Evolutionary conservation across 2,888 invertebrate genomes (phyloP), one percentile per base, ranked within the genome.

Genomic region (Tenthredo notha): DNA sequence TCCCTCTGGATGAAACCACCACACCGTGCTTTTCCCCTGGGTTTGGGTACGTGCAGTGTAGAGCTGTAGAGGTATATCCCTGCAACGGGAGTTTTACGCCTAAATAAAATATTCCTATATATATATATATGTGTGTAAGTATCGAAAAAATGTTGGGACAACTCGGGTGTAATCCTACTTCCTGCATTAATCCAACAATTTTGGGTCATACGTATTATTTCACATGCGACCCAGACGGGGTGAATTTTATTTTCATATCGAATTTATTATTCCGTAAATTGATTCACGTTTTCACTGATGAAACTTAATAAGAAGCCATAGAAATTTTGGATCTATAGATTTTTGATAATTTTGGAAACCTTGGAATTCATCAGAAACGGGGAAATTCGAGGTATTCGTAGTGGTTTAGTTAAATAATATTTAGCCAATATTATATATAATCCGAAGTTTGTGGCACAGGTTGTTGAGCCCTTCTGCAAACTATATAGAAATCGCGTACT

Each of bases 111-210:
- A 67, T 67, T 15, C 33, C 33, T 33, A 25, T 61, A 33, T 33
- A 15, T 33, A 25, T 61, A 33, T 33, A 15, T 65, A 25, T 33
- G 33, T 6, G 33, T 6, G n/a, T 33, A 67, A 18, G 5, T 33
- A 67, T 67, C 67, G 18, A 67, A 67, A 67, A 67, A 67, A 67
- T 33, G 67, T 33, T 25, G 33, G 67, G 29, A 33, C 12, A 67
- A 67, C 33, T 33, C 67, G 15, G 33, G 15, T n/a, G 33, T 67
- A 67, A 67, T 67, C 67, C 67, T 67, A 67, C 67, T 67, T 67
- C 18, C 33, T 25, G 33, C 33, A 67, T 67, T 67, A 67, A 67
- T 67, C 67, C 67, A 18, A 18, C 5, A 33, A 33, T 67, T 67
- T 67, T 67, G 18, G 15, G 15, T 33, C 18, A 18, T 33, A 33